phyloP scores from a whole-genome alignment of 1,140 invertebrate genomes.

The Tetragonula clypearis region DNA sequence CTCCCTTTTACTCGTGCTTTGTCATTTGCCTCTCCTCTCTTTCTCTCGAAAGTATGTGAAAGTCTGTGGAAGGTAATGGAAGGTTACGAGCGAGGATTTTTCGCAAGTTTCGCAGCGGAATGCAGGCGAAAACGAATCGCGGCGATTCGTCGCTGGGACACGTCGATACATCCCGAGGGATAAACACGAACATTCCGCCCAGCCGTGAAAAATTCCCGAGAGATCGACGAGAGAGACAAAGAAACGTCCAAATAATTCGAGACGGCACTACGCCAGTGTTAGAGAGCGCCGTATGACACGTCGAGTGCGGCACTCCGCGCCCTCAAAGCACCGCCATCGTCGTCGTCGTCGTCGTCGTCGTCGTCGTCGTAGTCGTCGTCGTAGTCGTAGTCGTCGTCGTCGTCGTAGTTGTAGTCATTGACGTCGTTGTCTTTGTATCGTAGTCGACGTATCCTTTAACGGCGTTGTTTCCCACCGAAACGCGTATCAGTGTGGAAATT shows the following conservation, averaged over 20 bases:
- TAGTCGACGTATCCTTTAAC: conserved; percentile 45
- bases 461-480: conserved; percentile 44
- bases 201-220: background rate
- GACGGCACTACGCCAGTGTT: conserved; percentile 54
- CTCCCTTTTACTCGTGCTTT: background rate
- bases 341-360: conserved; percentile 37
- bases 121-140: background rate
- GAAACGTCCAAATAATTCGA: conserved; percentile 51
- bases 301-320: conserved; percentile 68
- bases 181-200: background rate
- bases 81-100: background rate
- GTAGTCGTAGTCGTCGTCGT: background rate
- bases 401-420: conserved; percentile 28
- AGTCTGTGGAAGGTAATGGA: background rate
- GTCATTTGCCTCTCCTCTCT: too few species aligned
- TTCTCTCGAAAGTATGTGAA: background rate
- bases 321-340: conserved; percentile 69
- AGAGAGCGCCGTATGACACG: conserved; percentile 62
- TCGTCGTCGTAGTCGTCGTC: conserved; percentile 14
- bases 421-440: conserved; percentile 6
- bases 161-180: background rate
- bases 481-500: conserved; percentile 61
- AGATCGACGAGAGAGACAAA: conserved; percentile 17
- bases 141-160: background rate
- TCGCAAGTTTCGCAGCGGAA: background rate